These are phyloP conservation scores for Drosophila lacteicornis DNA, from an alignment of 1,140 invertebrate genomes.

Conservation along the genomic window DNA sequence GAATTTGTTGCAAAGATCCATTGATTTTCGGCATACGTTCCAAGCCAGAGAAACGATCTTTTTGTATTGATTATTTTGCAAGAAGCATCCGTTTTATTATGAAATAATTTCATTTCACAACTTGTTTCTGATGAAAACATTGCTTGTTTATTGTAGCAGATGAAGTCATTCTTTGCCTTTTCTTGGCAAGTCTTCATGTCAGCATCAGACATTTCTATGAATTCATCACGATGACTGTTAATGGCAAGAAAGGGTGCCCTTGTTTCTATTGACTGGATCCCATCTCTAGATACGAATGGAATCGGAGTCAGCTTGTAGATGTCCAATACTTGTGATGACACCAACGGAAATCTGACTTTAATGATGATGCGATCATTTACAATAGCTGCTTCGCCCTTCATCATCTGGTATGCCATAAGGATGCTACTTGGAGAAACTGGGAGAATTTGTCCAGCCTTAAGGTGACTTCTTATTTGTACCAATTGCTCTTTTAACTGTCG, in stretches of 20 bases:
- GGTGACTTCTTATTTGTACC: too few relatives aligned
- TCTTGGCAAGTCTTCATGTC: too few relatives aligned
- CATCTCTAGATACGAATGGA: neutral
- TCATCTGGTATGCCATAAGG: neutral
- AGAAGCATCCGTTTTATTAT: neutral
- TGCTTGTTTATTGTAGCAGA: neutral
- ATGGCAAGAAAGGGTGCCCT: neutral
- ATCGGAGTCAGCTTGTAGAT: neutral
- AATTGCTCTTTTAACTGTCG: too few relatives aligned
- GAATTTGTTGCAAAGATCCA: neutral
- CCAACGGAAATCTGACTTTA: constrained; percentile 1
- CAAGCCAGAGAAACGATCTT: neutral
- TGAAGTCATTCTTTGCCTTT: neutral
- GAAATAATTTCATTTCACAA: neutral
- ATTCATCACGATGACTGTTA: neutral
- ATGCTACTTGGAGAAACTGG: neutral
- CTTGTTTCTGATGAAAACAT: neutral
- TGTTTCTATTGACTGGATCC: neutral
- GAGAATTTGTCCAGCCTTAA: neutral
- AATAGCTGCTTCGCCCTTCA: neutral
- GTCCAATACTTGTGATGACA: neutral
- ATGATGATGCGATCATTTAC: neutral
- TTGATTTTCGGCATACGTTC: neutral
- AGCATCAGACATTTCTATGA: too few relatives aligned
- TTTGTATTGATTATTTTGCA: neutral